These are phyloP conservation scores for Cosmia trapezina DNA, from an alignment of 2,888 invertebrate species.

Conservation along the genomic window DNA sequence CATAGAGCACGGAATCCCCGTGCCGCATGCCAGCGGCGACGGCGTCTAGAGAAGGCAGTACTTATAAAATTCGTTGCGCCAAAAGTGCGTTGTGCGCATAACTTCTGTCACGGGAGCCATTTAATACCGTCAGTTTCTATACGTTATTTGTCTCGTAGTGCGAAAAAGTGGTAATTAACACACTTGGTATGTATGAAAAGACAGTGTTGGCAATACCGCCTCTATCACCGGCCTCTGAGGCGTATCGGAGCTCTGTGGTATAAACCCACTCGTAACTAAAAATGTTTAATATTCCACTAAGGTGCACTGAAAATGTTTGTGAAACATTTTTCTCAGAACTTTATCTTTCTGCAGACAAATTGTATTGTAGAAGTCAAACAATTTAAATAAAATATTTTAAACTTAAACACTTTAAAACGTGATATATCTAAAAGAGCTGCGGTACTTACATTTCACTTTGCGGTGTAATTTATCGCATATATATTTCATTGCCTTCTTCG, in stretches of 20 bases:
- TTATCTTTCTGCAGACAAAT: conserved; percentile 20
- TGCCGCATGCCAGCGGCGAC: no score
- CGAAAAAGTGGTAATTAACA: not conserved
- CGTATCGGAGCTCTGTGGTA: no score
- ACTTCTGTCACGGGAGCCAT: not conserved
- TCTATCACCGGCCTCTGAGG: not conserved
- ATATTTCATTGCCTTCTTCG: not conserved
- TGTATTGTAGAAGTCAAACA: conserved; percentile 5
- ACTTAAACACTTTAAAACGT: conserved; percentile 9
- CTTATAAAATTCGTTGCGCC: not conserved
- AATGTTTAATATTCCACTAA: conserved; percentile 28
- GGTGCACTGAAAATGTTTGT: conserved; percentile 10
- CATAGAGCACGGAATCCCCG: not conserved
- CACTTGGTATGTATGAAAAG: not conserved
- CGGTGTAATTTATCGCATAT: not conserved
- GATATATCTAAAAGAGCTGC: not conserved
- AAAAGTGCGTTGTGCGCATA: not conserved
- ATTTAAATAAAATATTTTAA: conserved; percentile 28
- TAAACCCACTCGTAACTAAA: not conserved
- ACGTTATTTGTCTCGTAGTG: not conserved
- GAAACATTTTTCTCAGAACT: not conserved
- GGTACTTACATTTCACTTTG: conserved; percentile 6
- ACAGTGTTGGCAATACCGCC: no score
- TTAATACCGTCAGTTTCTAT: not conserved
- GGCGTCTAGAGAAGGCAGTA: not conserved